A percentile compares a stretch with the other conserved stretches of the same genome.
Conservation (phyloP, 2,888 invertebrate species). For the Schizaphis graminum region DNA sequence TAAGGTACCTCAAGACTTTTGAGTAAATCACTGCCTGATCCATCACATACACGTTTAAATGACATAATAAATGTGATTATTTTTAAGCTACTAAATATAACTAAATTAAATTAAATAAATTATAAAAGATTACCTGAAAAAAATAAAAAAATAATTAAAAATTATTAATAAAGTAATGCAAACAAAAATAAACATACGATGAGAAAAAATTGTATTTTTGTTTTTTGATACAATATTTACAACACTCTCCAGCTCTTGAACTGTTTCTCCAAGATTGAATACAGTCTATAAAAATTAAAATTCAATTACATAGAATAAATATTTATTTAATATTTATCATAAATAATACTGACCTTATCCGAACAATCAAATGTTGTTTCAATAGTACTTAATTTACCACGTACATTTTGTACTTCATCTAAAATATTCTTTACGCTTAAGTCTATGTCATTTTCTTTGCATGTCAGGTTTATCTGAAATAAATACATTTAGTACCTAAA, state of each 20-base stretch:
- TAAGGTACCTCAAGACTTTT: slow-evolving; percentile 66
- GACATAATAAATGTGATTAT: slow-evolving; percentile 63
- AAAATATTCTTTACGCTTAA: slow-evolving; percentile 43
- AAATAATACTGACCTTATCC: slow-evolving; percentile 9
- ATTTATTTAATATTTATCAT: not conserved
- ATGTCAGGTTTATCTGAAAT: slow-evolving; percentile 4
- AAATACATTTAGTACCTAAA: not conserved
- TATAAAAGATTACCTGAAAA: slow-evolving; percentile 57
- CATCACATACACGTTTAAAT: slow-evolving; percentile 67
- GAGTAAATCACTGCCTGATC: slow-evolving; percentile 65
- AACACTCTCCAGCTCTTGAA: slow-evolving; percentile 47
- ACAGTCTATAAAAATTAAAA: slow-evolving; percentile 37
- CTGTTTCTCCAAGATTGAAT: slow-evolving; percentile 41
- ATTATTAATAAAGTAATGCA: not conserved
- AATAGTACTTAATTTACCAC: slow-evolving; percentile 24
- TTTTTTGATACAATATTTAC: slow-evolving; percentile 43
- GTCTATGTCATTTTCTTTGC: slow-evolving; percentile 27
- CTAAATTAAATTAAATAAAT: not conserved
- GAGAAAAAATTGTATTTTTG: slow-evolving; percentile 57
- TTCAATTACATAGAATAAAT: not conserved
- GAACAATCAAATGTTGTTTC: slow-evolving; percentile 32
- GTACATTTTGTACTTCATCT: slow-evolving; percentile 41
- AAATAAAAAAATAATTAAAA: not conserved
- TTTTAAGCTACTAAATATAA: not conserved
- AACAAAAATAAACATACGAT: slow-evolving; percentile 40